phyloP scores from a whole-genome alignment of 2,797 vertebrate species.

The Salmo trutta region DNA sequence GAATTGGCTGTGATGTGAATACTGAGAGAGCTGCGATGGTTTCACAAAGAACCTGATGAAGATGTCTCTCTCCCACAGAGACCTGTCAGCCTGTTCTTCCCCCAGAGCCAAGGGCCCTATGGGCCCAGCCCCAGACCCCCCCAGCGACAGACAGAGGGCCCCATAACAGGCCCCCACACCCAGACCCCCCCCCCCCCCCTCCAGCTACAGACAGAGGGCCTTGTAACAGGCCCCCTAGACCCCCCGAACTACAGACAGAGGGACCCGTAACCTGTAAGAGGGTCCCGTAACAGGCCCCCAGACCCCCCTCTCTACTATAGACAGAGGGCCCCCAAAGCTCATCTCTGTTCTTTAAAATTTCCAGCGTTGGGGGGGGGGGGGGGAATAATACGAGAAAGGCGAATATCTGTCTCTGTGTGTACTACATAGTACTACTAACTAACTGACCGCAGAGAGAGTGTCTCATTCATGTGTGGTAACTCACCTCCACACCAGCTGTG shows the following conservation, averaged over 20 bases:
- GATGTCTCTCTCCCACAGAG: slow-evolving; percentile 71
- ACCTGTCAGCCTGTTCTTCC: slow-evolving; percentile 69
- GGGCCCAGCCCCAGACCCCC: slow-evolving; percentile 51
- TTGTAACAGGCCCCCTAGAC: slow-evolving; percentile 41
- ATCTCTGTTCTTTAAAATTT: slow-evolving; percentile 74
- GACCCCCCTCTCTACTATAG: too few relatives aligned
- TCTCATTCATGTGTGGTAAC: slow-evolving; percentile 59
- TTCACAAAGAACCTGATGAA: slow-evolving; percentile 72
- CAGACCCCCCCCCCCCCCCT: too few relatives aligned
- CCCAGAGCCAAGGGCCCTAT: slow-evolving; percentile 58
- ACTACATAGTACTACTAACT: too few relatives aligned
- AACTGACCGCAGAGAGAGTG: too few relatives aligned
- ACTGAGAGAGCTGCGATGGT: slow-evolving; percentile 55
- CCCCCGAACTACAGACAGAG: slow-evolving; percentile 54
- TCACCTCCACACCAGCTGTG: slow-evolving; percentile 98
- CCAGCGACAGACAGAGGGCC: slow-evolving; percentile 58
- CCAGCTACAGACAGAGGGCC: too few relatives aligned
- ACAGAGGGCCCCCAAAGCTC: slow-evolving; percentile 28
- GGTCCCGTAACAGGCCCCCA: too few relatives aligned
- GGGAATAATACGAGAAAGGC: slow-evolving; percentile 60
- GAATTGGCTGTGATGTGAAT: slow-evolving; percentile 66
- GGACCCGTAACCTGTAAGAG: slow-evolving; percentile 53
- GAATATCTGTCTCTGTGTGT: too few relatives aligned
- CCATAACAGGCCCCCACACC: slow-evolving; percentile 59
- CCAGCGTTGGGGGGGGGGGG: slow-evolving; percentile 63